Evolutionary conservation across 1,140 invertebrate genomes (phyloP).

Genomic region (Drosophila subpulchrella): DNA sequence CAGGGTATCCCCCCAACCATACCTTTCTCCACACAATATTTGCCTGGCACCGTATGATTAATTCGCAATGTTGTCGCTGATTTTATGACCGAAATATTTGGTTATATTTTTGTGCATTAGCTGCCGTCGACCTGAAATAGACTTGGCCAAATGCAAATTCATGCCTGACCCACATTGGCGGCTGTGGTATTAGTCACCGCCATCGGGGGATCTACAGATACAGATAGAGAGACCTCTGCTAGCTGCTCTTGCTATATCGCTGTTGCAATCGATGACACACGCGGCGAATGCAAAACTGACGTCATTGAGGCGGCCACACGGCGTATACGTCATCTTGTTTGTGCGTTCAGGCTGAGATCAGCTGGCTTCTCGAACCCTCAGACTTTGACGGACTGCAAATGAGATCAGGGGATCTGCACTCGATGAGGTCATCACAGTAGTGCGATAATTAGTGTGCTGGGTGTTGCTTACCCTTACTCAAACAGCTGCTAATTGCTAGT

Average conservation of each 20-base stretch:
- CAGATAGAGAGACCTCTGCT: background rate
- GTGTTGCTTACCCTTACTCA: conserved; percentile 12
- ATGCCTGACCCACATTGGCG: conserved; percentile 79
- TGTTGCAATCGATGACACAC: conserved; percentile 74
- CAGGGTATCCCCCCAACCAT: conserved; percentile 2
- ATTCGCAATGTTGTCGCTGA: conserved; percentile 71
- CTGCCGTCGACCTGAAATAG: conserved; percentile 61
- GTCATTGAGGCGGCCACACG: conserved; percentile 46
- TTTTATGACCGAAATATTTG: conserved; percentile 73
- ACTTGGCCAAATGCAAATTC: conserved; percentile 78
- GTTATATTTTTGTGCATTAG: conserved; percentile 57
- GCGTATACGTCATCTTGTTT: conserved; percentile 60
- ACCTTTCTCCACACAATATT: background rate
- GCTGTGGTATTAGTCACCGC: conserved; percentile 72
- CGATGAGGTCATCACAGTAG: conserved; percentile 17
- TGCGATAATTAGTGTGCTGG: conserved; percentile 18
- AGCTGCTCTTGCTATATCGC: conserved; percentile 8
- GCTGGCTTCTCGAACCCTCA: background rate
- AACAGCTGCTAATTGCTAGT: conserved; percentile 38
- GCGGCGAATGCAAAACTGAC: conserved; percentile 52
- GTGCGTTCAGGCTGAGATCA: conserved; percentile 38
- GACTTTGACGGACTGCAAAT: conserved; percentile 6
- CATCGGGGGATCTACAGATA: conserved; percentile 49
- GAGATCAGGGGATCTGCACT: conserved; percentile 25
- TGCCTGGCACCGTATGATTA: conserved; percentile 75